Percentiles rank a stretch among this genome's conserved stretches.
These are phyloP conservation scores for Stenoptilia bipunctidactyla DNA, from an alignment of 2,888 invertebrate species.

Conservation along the genomic window DNA sequence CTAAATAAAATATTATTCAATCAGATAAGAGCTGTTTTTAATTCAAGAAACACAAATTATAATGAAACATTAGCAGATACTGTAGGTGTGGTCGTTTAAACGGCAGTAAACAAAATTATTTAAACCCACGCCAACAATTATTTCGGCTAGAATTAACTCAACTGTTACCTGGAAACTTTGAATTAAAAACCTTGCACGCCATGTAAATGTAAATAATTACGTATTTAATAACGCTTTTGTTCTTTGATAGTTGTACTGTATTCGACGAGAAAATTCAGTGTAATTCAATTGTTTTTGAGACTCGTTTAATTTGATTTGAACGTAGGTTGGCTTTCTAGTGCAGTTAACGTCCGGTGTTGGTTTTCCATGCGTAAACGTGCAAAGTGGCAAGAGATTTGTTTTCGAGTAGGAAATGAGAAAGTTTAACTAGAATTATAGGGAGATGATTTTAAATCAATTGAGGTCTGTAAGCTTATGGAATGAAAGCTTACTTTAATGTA, in stretches of 20 bases:
- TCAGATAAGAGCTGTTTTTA: constrained; percentile 24
- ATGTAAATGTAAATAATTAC: constrained; percentile 69
- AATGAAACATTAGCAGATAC: constrained; percentile 38
- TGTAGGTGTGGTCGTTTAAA: constrained; percentile 65
- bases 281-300: constrained; percentile 70
- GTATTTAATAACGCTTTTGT: constrained; percentile 72
- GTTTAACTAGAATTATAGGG: too few species aligned
- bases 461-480: too few species aligned
- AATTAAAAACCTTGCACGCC: constrained; percentile 58
- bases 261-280: constrained; percentile 61
- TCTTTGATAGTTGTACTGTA: constrained; percentile 32
- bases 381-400: background rate
- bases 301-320: constrained; percentile 56
- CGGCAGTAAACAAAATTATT: constrained; percentile 68
- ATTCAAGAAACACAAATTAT: constrained; percentile 24
- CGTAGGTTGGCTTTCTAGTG: constrained; percentile 48
- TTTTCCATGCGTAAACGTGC: too few species aligned
- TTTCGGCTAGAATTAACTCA: constrained; percentile 54
- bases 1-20: constrained; percentile 22
- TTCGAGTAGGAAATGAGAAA: too few species aligned
- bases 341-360: too few species aligned
- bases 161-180: constrained; percentile 15
- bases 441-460: too few species aligned
- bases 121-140: constrained; percentile 64
- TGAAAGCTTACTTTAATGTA: too few species aligned